Conservation (phyloP, 2,113 vertebrate genomes). For the Xiphorhynchus elegans region DNA sequence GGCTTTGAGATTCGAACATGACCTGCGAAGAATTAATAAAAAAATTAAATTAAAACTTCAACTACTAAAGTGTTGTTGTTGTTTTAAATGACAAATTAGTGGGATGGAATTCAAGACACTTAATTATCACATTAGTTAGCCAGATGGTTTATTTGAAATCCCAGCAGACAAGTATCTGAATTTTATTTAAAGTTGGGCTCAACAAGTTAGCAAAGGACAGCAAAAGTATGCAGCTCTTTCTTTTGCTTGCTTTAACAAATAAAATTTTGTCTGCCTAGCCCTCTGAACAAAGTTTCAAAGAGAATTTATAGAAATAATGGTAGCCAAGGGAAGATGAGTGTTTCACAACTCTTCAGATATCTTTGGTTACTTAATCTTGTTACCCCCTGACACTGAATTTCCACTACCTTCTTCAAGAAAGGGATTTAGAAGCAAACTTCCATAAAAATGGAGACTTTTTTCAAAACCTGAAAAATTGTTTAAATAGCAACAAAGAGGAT, state of each 20-base stretch:
- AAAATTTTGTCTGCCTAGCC: neutral
- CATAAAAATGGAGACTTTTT: neutral
- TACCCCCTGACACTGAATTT: neutral
- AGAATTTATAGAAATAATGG: neutral
- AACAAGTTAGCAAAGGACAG: neutral
- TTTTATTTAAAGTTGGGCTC: neutral
- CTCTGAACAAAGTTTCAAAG: neutral
- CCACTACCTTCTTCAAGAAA: neutral
- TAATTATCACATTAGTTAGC: slow-evolving; percentile 35
- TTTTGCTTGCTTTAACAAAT: neutral
- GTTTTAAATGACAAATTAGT: slow-evolving; percentile 44
- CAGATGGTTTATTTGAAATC: slow-evolving; percentile 51
- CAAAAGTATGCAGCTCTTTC: neutral
- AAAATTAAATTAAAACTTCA: neutral
- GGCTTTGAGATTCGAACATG: neutral
- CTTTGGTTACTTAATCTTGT: neutral
- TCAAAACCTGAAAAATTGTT: neutral
- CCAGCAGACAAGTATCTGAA: neutral
- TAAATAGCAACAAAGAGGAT: neutral
- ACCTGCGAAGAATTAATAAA: neutral
- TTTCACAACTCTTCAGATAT: neutral
- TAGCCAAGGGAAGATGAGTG: neutral
- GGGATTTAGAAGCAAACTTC: neutral
- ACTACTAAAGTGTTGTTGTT: slow-evolving; percentile 7
- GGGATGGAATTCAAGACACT: slow-evolving; percentile 40